Percentiles rank a stretch among this genome's conserved stretches.
These are phyloP conservation scores for Microcebus ravelobensis DNA, from an alignment of 2,113 vertebrate genomes.

Conservation along the genomic window DNA sequence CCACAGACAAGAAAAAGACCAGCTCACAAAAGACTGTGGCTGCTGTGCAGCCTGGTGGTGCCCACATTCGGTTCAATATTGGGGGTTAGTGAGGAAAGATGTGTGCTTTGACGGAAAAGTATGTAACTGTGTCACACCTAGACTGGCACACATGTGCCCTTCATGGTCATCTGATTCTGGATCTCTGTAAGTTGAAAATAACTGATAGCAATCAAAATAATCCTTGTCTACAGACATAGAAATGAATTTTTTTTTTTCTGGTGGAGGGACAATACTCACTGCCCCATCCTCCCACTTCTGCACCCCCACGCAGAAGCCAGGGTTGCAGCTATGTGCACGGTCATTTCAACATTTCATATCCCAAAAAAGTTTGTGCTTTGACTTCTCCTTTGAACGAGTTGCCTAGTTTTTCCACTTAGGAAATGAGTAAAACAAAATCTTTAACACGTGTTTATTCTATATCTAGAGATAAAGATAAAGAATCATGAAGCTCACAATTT, in stretches of 20 bases:
- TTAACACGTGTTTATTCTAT: not conserved
- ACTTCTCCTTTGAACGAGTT: not conserved
- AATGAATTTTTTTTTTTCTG: not conserved
- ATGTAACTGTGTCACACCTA: not conserved
- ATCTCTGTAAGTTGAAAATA: not conserved
- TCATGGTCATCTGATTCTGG: not conserved
- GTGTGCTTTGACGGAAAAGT: not conserved
- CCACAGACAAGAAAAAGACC: not conserved
- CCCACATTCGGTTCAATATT: not conserved
- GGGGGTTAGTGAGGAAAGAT: not conserved
- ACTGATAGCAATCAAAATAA: not conserved
- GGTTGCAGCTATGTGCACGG: not conserved
- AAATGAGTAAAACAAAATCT: constrained; percentile 5
- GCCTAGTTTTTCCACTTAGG: not conserved
- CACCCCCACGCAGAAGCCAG: not conserved
- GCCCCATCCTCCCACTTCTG: not conserved
- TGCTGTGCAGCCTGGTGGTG: not conserved
- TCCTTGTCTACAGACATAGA: not conserved
- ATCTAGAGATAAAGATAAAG: not conserved
- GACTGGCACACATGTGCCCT: not conserved
- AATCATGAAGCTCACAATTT: not conserved
- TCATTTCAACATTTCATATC: not conserved
- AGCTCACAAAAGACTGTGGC: not conserved
- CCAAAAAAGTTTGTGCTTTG: not conserved
- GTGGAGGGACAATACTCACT: not conserved